Evolutionary conservation across 2,888 invertebrate species (phyloP).

Genomic region (Leucoptera coffeella): DNA sequence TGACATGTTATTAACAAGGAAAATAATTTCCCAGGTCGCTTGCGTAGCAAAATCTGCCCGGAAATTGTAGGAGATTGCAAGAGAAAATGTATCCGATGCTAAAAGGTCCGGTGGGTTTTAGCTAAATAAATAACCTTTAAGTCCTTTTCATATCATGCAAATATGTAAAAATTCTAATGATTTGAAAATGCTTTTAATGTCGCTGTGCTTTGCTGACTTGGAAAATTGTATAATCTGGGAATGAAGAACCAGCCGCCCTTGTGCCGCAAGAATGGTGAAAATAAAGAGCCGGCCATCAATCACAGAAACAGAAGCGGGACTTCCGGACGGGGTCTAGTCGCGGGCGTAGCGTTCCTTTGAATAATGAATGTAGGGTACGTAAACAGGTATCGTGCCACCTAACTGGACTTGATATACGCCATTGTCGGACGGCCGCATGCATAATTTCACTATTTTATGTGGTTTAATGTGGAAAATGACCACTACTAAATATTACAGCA

Average conservation of each 20-base stretch:
- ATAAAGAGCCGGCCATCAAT: constrained; percentile 46
- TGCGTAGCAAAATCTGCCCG: constrained; percentile 37
- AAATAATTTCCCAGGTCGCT: constrained; percentile 39
- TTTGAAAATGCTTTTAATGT: no score
- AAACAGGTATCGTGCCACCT: constrained; percentile 46
- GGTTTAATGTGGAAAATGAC: constrained; percentile 55
- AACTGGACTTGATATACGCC: constrained; percentile 54
- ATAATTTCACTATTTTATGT: constrained; percentile 55
- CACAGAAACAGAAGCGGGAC: constrained; percentile 41
- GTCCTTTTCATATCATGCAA: no score
- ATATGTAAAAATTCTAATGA: no score
- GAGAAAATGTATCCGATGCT: constrained; percentile 47
- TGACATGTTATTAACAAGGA: no score
- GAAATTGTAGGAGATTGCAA: constrained; percentile 54
- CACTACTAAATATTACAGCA: constrained; percentile 42
- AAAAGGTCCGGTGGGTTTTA: constrained; percentile 28
- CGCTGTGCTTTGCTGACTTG: no score
- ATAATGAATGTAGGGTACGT: constrained; percentile 35
- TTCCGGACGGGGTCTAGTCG: constrained; percentile 42
- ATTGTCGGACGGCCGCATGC: constrained; percentile 53
- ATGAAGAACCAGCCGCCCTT: no score
- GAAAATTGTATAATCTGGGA: no score
- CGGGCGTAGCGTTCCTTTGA: constrained; percentile 52
- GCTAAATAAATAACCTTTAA: no score
- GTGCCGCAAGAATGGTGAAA: constrained; percentile 33